phyloP scores from a whole-genome alignment of 2,888 invertebrate species.

The Brenthis ino region DNA sequence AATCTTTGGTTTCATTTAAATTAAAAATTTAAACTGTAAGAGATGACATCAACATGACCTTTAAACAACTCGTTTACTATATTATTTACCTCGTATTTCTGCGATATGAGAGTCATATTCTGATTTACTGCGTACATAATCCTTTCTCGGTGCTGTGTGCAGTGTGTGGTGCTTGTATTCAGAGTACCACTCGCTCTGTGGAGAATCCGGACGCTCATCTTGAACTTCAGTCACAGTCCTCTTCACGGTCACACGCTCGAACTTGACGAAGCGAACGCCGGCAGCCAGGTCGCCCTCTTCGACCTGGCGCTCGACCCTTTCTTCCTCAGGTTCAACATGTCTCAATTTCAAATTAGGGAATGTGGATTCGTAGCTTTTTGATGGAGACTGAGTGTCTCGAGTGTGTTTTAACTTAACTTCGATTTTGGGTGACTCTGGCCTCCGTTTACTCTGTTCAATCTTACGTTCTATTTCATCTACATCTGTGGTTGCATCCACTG shows the following conservation, averaged over 20 bases:
- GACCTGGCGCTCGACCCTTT: constrained; percentile 66
- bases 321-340: constrained; percentile 69
- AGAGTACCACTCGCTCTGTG: constrained; percentile 75
- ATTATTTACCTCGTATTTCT: constrained; percentile 89
- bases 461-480: constrained; percentile 84
- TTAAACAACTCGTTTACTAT: constrained; percentile 13
- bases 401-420: constrained; percentile 84
- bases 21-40: no score
- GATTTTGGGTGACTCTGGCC: constrained; percentile 80
- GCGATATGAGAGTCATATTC: constrained; percentile 94
- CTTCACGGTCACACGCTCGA: constrained; percentile 86
- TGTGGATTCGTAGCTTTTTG: constrained; percentile 64
- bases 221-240: constrained; percentile 81
- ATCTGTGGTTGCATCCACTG: constrained; percentile 74
- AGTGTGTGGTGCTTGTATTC: constrained; percentile 79
- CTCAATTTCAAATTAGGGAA: constrained; percentile 75
- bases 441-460: constrained; percentile 81
- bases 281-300: constrained; percentile 85
- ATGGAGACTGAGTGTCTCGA: constrained; percentile 75
- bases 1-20: no score
- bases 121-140: constrained; percentile 89
- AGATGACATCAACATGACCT: constrained; percentile 24
- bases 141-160: constrained; percentile 86
- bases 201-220: constrained; percentile 71
- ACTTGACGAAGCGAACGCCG: constrained; percentile 86